phyloP scores from a whole-genome alignment of 2,797 vertebrate species.

The Micrastur ruficollis region DNA sequence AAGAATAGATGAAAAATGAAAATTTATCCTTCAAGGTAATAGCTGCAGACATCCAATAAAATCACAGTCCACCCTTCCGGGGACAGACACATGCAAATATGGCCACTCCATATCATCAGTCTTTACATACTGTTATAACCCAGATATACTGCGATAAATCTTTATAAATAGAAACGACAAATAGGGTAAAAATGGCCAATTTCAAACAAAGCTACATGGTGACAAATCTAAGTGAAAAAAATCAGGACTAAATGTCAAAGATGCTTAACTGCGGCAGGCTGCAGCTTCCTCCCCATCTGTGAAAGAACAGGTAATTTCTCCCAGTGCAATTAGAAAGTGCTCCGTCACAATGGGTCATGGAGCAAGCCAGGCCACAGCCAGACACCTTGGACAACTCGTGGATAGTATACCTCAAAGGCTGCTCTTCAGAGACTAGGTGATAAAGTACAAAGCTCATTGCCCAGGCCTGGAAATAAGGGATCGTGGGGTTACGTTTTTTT shows the following conservation, averaged over 20 bases:
- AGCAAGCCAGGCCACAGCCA: slow-evolving; percentile 71
- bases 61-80: slow-evolving; percentile 99
- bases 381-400: slow-evolving; percentile 67
- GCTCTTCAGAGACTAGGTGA: not conserved
- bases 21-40: slow-evolving; percentile 99
- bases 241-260: slow-evolving; percentile 73
- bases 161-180: slow-evolving; percentile 70
- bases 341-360: slow-evolving; percentile 81
- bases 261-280: slow-evolving; percentile 74
- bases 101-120: slow-evolving; percentile 78
- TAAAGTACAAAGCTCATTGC: not conserved
- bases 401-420: slow-evolving; percentile 76
- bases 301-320: slow-evolving; percentile 76
- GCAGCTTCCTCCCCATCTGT: slow-evolving; percentile 76
- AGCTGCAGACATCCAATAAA: slow-evolving; percentile 99
- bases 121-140: slow-evolving; percentile 70
- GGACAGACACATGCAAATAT: slow-evolving; percentile 99
- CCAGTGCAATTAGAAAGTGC: slow-evolving; percentile 71
- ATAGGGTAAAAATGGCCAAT: slow-evolving; percentile 81
- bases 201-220: slow-evolving; percentile 92
- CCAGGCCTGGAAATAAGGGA: not conserved
- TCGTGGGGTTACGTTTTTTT: not conserved
- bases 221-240: slow-evolving; percentile 77
- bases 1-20: slow-evolving; percentile 99
- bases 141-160: slow-evolving; percentile 71